These are phyloP conservation scores for Spea bombifrons DNA, from an alignment of 2,113 vertebrate genomes.

Conservation along the genomic window DNA sequence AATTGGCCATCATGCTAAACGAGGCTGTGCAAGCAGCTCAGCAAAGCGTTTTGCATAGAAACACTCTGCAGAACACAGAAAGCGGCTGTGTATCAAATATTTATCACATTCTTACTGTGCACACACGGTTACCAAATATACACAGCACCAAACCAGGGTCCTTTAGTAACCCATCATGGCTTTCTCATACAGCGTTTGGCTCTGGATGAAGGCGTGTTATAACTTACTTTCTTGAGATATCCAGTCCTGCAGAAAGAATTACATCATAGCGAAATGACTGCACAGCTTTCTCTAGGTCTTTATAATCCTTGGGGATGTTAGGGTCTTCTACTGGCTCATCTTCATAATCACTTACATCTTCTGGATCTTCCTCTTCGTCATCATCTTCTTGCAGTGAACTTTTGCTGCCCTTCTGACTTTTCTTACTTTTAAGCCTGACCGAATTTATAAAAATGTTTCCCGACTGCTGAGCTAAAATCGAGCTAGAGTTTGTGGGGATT, in stretches of 20 bases:
- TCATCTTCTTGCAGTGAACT: conserved; percentile 61
- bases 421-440: conserved; percentile 79
- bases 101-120: no score
- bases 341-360: conserved; percentile 68
- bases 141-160: no score
- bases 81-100: no score
- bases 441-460: conserved; percentile 58
- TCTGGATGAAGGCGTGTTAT: background rate
- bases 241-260: conserved; percentile 83
- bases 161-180: no score
- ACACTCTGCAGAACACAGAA: no score
- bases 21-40: no score
- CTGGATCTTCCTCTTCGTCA: conserved; percentile 48
- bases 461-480: conserved; percentile 55
- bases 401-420: conserved; percentile 69
- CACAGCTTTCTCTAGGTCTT: conserved; percentile 84
- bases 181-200: no score
- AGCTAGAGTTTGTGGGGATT: conserved; percentile 53
- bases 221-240: conserved; percentile 89
- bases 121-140: no score
- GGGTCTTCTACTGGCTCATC: conserved; percentile 70
- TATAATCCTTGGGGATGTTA: conserved; percentile 75
- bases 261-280: conserved; percentile 85
- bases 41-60: no score
- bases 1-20: no score